Percentiles rank a stretch among this genome's conserved stretches.
These are phyloP conservation scores for Tor tambroides DNA, from an alignment of 2,113 vertebrate species.

Conservation along the genomic window DNA sequence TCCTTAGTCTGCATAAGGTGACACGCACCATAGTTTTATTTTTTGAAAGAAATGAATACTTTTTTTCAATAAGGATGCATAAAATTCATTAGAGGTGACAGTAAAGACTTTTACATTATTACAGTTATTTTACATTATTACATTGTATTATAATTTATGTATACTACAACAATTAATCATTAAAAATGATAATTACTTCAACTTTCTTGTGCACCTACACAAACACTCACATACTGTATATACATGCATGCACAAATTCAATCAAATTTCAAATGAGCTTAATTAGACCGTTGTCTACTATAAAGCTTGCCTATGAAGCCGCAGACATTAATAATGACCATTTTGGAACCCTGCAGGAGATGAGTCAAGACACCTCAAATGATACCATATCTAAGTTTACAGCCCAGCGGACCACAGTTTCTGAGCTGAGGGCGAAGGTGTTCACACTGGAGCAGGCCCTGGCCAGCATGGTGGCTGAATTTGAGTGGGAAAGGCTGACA, in stretches of 20 bases:
- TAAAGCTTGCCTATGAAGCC: background rate
- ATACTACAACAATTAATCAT: background rate
- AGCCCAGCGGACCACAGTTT: slow-evolving; percentile 73
- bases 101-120: background rate
- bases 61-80: background rate
- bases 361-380: slow-evolving; percentile 72
- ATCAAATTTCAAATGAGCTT: background rate
- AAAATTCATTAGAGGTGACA: background rate
- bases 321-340: background rate
- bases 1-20: slow-evolving; percentile 52
- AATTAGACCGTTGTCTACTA: background rate
- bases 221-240: background rate
- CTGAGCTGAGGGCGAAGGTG: slow-evolving; percentile 73
- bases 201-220: background rate
- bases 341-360: slow-evolving; percentile 72
- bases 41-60: no score
- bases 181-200: background rate
- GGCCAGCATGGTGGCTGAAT: slow-evolving; percentile 62
- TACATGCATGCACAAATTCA: background rate
- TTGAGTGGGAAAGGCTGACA: slow-evolving; percentile 64
- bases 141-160: background rate
- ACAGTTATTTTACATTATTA: background rate
- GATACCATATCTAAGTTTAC: slow-evolving; percentile 76
- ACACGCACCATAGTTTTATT: background rate
- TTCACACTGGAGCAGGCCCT: slow-evolving; percentile 74